Base-by-base conservation (phyloP, 2,797 vertebrate species). In the Hozukius guyotensis region DNA sequence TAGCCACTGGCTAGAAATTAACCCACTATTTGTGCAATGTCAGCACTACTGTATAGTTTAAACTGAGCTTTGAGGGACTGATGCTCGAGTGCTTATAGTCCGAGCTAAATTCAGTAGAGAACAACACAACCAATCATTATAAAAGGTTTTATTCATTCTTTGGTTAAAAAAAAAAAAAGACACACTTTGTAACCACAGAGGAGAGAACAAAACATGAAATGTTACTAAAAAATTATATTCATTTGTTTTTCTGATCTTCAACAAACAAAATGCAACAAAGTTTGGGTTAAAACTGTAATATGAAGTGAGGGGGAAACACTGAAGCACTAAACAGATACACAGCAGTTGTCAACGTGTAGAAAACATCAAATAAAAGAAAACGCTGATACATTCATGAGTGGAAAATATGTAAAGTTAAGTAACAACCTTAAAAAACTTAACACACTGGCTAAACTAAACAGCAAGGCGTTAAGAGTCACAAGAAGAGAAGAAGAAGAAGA, bases 131-230 rank as follows among this genome's bases (percentile, higher is more conserved):
- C 25, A 62, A 60, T 82, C 34, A 78, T 80, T 81, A 77, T 64
- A 87, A 90, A 84, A 38, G 14, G 2, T 74, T 82, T 88, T 80
- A 86, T 90, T 90, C 13, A 20, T 56, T 82, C 57, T 87, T 87
- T 87, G 56, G 64, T 69, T 16, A 77, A 46, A 46, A 46, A 42
- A 38, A 14, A 80, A 68, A 82, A 76, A 75, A 76, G 22, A 77
- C 4, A 78, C n/a, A 71, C 25, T 59, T 49, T 78, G 18, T 38
- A 68, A 78, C 73, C 31, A 82, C 12, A 79, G 53, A 65, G 2
- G 25, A 65, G 16, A 57, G n/a, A 22, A 87, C 22, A 75, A 56
- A 72, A 66, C 2, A 5, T 60, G 27, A 75, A 79, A 69, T 18
- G 53, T 65, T 71, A 56, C 36, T n/a, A 52, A 68, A 75, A 77